Evolutionary conservation across 2,888 invertebrate species (phyloP).

Genomic region (Dione juno): DNA sequence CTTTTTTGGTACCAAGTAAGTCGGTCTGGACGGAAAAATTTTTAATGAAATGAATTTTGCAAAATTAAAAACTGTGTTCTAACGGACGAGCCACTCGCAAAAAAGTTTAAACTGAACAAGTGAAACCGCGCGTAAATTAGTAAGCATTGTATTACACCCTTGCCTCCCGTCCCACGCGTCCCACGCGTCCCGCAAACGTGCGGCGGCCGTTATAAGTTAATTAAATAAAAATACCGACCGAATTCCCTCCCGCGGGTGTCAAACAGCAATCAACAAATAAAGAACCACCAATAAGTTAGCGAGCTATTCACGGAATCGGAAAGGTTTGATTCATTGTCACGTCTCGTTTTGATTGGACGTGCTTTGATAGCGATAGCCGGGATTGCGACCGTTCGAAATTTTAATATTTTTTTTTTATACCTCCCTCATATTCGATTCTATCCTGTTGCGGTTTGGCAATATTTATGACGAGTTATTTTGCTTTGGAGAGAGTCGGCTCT

Average conservation of each 20-base stretch:
- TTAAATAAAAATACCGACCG: slow-evolving; percentile 77
- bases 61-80: slow-evolving; percentile 40
- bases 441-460: slow-evolving; percentile 71
- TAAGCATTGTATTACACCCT: slow-evolving; percentile 68
- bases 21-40: slow-evolving; percentile 32
- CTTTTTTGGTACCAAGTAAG: slow-evolving; percentile 40
- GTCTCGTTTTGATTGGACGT: slow-evolving; percentile 82
- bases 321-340: slow-evolving; percentile 81
- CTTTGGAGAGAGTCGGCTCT: slow-evolving; percentile 59
- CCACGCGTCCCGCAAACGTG: slow-evolving; percentile 58
- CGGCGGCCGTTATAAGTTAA: slow-evolving; percentile 67
- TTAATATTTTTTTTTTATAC: slow-evolving; percentile 74
- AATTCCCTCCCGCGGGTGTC: slow-evolving; percentile 71
- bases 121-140: slow-evolving; percentile 72
- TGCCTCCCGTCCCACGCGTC: slow-evolving; percentile 49
- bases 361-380: slow-evolving; percentile 81
- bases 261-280: slow-evolving; percentile 81
- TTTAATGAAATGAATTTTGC: slow-evolving; percentile 39
- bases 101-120: slow-evolving; percentile 57
- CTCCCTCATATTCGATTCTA: slow-evolving; percentile 75
- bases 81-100: slow-evolving; percentile 28
- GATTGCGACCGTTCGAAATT: slow-evolving; percentile 77
- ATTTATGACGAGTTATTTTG: slow-evolving; percentile 74
- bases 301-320: slow-evolving; percentile 76
- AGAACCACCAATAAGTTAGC: slow-evolving; percentile 80